Evolutionary conservation across 2,888 invertebrate species (phyloP).

Genomic region (Volucella bombylans): DNA sequence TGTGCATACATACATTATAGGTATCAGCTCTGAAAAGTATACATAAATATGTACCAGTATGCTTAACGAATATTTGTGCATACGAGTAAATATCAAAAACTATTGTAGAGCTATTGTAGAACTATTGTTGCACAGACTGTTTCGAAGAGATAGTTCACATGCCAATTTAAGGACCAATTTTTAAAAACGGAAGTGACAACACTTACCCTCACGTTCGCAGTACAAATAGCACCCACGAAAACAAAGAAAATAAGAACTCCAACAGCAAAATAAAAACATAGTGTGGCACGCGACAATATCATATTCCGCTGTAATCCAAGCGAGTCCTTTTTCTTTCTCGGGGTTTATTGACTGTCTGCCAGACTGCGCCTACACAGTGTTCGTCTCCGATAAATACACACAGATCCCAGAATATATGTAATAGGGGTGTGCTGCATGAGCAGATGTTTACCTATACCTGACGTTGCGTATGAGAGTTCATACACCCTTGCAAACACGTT

Average conservation of each 20-base stretch:
- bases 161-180: constrained; percentile 4
- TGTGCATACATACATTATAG: too few species aligned
- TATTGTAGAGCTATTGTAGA: too few species aligned
- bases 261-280: constrained; percentile 40
- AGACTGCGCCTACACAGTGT: constrained; percentile 58
- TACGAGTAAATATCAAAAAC: too few species aligned
- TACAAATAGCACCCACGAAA: constrained; percentile 37
- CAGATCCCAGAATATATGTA: not conserved
- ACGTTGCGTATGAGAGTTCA: constrained; percentile 18
- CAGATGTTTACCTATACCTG: constrained; percentile 52
- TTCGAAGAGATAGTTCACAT: not conserved
- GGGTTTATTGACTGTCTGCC: constrained; percentile 35
- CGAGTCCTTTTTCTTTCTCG: constrained; percentile 45
- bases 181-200: constrained; percentile 27
- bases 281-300: constrained; percentile 65
- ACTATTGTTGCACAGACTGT: constrained; percentile 1
- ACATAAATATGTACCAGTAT: too few species aligned
- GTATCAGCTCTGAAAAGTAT: too few species aligned
- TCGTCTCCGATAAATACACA: not conserved
- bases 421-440: constrained; percentile 47
- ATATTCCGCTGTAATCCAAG: constrained; percentile 9
- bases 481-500: not conserved
- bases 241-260: constrained; percentile 34
- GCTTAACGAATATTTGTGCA: too few species aligned
- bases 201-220: constrained; percentile 8